Base-by-base conservation (phyloP, 2,113 vertebrate genomes). In the Myotis yumanensis region DNA sequence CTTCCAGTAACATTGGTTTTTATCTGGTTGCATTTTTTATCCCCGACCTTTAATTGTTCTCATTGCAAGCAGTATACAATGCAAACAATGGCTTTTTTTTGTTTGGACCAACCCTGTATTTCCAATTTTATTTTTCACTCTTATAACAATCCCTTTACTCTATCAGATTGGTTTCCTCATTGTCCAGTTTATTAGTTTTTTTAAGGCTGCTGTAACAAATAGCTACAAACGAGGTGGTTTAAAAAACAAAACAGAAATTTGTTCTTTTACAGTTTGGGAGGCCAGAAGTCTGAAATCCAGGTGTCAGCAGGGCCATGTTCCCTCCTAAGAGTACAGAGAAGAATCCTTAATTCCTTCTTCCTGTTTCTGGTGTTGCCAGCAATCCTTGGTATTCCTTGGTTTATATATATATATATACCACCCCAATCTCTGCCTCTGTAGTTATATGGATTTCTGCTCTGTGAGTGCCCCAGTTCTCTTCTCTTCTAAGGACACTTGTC, bases 41-140 rank as follows among this genome's bases (percentile, higher is more conserved):
- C 66, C 37, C 22, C 43, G 86, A 88, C 18, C 43, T 68, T 16
- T 77, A 90, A 83, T 30, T 72, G 54, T 86, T 89, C 76, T 86
- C 46, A 30, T 48, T 75, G 23, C 22, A 86, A 51, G 71, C 48
- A 84, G 62, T 68, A 84, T n/a, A 69, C 40, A 83, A 7, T 52
- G n/a, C 46, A 88, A 93, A 93, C 66, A 91, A 93, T 76, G 35
- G 12, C 86, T 81, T 97, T 97, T 97, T 95, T 71, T 71, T 79
- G 30, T 95, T 85, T 93, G 40, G 22, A 86, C 18, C 40, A n/a
- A 83, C 20, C 48, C 30, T 85, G 71, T 30, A 51, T 75, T 93
- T 95, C 73, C 83, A 81, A 79, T 80, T 96, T 94, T 89, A 79
- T 69, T 81, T 91, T 86, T 91, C 51, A 48, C 23, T 93, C 43